Base-by-base conservation (phyloP, 1,140 invertebrate species). In the Oscheius sp. region DNA sequence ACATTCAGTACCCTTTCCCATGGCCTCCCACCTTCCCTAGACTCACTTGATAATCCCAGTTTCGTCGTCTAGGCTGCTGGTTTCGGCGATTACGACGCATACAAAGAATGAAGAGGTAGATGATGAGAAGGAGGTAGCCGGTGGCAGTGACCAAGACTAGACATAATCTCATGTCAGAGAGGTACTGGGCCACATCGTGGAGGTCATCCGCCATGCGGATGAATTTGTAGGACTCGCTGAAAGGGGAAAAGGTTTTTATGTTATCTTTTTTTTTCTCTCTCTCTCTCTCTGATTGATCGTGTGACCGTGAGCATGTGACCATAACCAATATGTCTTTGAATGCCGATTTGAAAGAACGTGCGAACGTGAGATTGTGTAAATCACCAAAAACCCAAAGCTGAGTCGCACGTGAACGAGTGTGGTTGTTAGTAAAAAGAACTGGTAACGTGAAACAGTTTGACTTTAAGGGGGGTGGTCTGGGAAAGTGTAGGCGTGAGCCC, bases 191-290 rank as follows among this genome's bases (percentile, higher is more conserved):
- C 1, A 81, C 69, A 67, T 81, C 77, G 38, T 81, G 79, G 26
- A 81, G 49, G 61, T 81, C 79, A 23, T 81, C 79, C 32, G 79
- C 72, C 79, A 81, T 82, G 23, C 79, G 76, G 36, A 81, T 77
- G 71, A 81, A 81, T 61, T 81, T 81, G 77, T 82, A 80, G 18
- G 80, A 79, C 66, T 81, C 79, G 63, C 79, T 80, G 65, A 77
- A 80, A 74, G 38, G 18, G 3, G 0, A 18, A 32, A 29, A 38
- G 20, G 20, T 59, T 38, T 1, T 3, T n/a, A n/a, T n/a, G n/a
- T n/a, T n/a, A n/a, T n/a, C n/a, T n/a, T n/a, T n/a, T n/a, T n/a
- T n/a, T n/a, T n/a, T n/a, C n/a, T n/a, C n/a, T n/a, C n/a, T n/a
- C n/a, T n/a, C n/a, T n/a, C n/a, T n/a, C n/a, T n/a, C n/a, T n/a